Evolutionary conservation across 2,888 invertebrate genomes (phyloP), one percentile per base, ranked within the genome.

Genomic region (Thymelicus sylvestris): DNA sequence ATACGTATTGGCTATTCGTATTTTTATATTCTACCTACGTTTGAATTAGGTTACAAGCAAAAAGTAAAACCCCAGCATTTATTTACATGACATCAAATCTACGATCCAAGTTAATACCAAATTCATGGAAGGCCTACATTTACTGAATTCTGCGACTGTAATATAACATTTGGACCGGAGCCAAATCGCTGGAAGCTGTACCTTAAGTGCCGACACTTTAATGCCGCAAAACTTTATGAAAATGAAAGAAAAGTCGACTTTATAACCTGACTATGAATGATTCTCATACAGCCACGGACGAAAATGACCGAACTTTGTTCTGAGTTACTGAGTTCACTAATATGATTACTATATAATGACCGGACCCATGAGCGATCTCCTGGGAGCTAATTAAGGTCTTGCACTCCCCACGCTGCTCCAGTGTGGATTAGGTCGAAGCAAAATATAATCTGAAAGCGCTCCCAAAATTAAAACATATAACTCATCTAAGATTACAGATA

Each of bases 221-320:
- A 73, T 86, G 83, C 81, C 84, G 83, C 79, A 85, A 86, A 85
- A 86, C 85, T 87, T 88, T 87, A 88, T 88, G 86, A 87, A 88
- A 87, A 87, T 85, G 82, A 82, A 88, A 85, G 83, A 84, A 86
- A 78, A 76, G 77, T 75, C 71, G 66, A 73, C 72, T 77, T 78
- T 78, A 76, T 77, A 76, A 77, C 70, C 48, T 66, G 61, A 67
- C 72, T 57, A 62, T 73, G 74, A 75, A 77, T 74, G 72, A 75
- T 72, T 73, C 73, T 67, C 64, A 68, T 72, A 69, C 72, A 68
- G 50, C 57, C 31, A 15, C 41, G 38, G 67, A 61, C 55, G 44
- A 44, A 48, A 74, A 74, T 70, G 66, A 47, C 47, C 48, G 15
- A 73, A 68, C 71, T 73, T 73, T 38, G 41, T 38, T 50, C 48